A percentile compares a stretch with the other conserved stretches of the same genome.
Evolutionary conservation across 2,888 invertebrate genomes (phyloP).

Genomic region (Diloba caeruleocephala): DNA sequence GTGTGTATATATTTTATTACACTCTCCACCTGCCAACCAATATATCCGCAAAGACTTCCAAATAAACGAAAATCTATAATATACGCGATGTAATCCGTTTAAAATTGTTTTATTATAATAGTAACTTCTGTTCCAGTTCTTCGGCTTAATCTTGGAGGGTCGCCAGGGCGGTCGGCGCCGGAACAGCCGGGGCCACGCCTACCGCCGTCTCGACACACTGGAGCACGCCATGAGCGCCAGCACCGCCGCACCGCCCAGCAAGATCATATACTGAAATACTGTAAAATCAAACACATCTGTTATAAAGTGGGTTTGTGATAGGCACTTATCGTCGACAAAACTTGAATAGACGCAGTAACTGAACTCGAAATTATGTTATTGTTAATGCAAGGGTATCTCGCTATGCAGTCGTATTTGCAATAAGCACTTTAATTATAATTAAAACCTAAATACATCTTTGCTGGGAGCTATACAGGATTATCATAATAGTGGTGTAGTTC

Average conservation of each 20-base stretch:
- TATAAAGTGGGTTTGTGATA: slow-evolving; percentile 23
- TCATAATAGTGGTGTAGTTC: slow-evolving; percentile 40
- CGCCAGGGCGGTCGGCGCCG: slow-evolving; percentile 77
- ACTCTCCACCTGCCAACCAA: too few relatives aligned
- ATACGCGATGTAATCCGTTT: too few relatives aligned
- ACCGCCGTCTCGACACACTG: slow-evolving; percentile 81
- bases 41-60: too few relatives aligned
- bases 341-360: neutral
- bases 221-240: slow-evolving; percentile 83
- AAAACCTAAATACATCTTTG: neutral
- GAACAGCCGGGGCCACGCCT: slow-evolving; percentile 82
- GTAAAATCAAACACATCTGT: too few relatives aligned
- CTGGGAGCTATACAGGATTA: slow-evolving; percentile 6
- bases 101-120: too few relatives aligned
- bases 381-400: neutral
- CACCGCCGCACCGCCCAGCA: slow-evolving; percentile 79
- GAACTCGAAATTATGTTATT: too few relatives aligned
- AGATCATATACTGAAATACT: slow-evolving; percentile 77
- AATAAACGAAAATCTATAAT: too few relatives aligned
- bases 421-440: neutral
- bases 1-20: too few relatives aligned
- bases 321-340: slow-evolving; percentile 4
- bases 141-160: slow-evolving; percentile 81
- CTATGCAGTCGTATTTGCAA: neutral
- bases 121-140: slow-evolving; percentile 69